A percentile compares a stretch with the other conserved stretches of the same genome.
These are phyloP conservation scores for Steinernema scapterisci DNA, from an alignment of 2,888 invertebrate genomes.

Conservation along the genomic window DNA sequence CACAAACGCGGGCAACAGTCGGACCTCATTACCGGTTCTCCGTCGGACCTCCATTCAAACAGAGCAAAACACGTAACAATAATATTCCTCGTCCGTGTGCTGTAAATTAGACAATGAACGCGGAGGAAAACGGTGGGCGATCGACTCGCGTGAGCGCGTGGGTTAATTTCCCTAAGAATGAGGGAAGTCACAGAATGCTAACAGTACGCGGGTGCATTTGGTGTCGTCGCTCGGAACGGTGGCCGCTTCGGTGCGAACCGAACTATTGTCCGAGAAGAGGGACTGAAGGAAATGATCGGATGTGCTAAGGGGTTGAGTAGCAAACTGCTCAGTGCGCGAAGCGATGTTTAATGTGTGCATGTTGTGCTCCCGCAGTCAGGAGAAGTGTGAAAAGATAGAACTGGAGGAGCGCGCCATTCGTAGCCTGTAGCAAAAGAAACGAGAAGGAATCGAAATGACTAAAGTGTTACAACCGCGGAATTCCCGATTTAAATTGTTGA, in stretches of 20 bases:
- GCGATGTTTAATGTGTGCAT: constrained; percentile 17
- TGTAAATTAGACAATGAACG: too few species aligned
- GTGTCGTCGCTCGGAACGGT: too few species aligned
- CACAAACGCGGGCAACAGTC: neutral
- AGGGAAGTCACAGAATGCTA: neutral
- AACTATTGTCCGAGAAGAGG: too few species aligned
- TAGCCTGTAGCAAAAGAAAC: constrained; percentile 17
- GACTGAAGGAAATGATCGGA: neutral
- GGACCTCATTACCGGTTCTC: constrained; percentile 23
- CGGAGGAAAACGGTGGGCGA: too few species aligned
- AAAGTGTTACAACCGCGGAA: neutral
- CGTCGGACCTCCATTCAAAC: neutral
- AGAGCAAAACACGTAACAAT: too few species aligned
- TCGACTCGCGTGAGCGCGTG: too few species aligned
- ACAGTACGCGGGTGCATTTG: too few species aligned
- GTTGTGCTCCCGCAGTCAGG: constrained; percentile 18
- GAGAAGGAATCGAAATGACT: constrained; percentile 7
- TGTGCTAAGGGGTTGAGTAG: neutral
- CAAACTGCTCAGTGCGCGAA: neutral
- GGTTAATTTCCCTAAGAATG: neutral
- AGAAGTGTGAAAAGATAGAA: neutral
- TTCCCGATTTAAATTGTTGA: constrained; percentile 1
- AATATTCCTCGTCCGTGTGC: too few species aligned
- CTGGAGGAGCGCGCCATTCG: neutral
- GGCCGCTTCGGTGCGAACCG: too few species aligned